Evolutionary conservation across 2,797 vertebrate species (phyloP).

Genomic region (Apodemus agrarius): DNA sequence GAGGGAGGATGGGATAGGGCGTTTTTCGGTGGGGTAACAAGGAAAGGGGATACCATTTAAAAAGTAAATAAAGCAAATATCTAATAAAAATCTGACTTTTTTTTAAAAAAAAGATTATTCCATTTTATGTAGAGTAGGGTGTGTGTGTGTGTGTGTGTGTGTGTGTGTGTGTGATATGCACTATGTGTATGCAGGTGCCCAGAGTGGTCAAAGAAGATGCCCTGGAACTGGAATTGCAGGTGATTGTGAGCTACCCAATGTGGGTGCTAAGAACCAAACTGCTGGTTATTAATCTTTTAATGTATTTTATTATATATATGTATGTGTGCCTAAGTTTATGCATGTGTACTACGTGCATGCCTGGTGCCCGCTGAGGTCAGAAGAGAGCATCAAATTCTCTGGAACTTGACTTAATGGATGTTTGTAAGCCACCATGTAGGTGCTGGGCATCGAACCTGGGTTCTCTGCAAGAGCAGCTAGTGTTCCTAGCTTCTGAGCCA

Average conservation of each 20-base stretch:
- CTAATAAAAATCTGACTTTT: neutral
- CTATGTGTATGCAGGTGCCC: neutral
- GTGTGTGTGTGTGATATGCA: neutral
- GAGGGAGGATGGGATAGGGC: no score
- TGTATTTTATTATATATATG: neutral
- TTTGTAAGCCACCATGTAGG: neutral
- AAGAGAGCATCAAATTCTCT: neutral
- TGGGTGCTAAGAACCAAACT: neutral
- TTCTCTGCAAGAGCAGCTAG: neutral
- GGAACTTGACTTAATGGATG: neutral
- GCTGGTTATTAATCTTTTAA: neutral
- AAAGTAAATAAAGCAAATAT: no score
- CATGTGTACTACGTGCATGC: neutral
- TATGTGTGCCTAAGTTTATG: neutral
- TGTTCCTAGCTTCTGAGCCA: neutral
- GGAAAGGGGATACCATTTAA: no score
- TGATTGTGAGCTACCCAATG: neutral
- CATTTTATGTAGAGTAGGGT: neutral
- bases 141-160: neutral
- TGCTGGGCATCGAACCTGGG: neutral
- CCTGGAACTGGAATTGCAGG: neutral
- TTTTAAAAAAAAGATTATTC: neutral
- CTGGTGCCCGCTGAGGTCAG: neutral
- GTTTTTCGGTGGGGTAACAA: no score
- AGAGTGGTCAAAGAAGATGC: no score